Percentiles rank a stretch among this genome's conserved stretches.
Evolutionary conservation across 2,888 invertebrate genomes (phyloP).

Genomic region (Zaprionus bogoriensis): DNA sequence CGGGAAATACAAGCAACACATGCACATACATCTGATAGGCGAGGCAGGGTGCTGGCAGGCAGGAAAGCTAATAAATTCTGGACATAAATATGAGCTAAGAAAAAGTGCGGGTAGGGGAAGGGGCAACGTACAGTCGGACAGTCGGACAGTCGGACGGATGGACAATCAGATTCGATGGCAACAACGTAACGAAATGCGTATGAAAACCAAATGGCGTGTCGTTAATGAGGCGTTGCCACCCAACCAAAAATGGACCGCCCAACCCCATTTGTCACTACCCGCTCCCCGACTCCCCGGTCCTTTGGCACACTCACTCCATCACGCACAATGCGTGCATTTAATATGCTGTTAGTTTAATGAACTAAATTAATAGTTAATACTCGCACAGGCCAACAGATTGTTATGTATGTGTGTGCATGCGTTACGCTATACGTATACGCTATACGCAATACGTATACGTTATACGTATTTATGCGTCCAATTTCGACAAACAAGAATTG

Average conservation of each 20-base stretch:
- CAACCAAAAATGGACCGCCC: constrained; percentile 3
- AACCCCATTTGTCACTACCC: background rate
- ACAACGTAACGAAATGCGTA: background rate
- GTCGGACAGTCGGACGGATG: background rate
- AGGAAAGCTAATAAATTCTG: constrained; percentile 49
- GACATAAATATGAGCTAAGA: constrained; percentile 55
- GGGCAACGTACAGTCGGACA: background rate
- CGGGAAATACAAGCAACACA: constrained; percentile 18
- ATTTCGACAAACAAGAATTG: constrained; percentile 5
- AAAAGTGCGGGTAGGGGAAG: background rate
- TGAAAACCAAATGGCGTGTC: constrained; percentile 53
- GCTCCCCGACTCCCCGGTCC: background rate
- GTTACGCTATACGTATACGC: background rate
- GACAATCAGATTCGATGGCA: constrained; percentile 4
- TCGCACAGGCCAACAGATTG: constrained; percentile 5
- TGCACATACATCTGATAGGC: background rate
- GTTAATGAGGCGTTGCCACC: constrained; percentile 54
- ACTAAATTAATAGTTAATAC: constrained; percentile 55
- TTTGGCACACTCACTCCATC: background rate
- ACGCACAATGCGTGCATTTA: constrained; percentile 58
- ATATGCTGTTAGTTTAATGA: constrained; percentile 58
- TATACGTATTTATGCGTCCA: background rate
- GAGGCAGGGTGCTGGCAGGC: background rate
- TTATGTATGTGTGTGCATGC: background rate
- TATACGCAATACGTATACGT: background rate